Conservation (phyloP, 92 coral and sea anemone species). For the Epizoanthus ramosus region DNA sequence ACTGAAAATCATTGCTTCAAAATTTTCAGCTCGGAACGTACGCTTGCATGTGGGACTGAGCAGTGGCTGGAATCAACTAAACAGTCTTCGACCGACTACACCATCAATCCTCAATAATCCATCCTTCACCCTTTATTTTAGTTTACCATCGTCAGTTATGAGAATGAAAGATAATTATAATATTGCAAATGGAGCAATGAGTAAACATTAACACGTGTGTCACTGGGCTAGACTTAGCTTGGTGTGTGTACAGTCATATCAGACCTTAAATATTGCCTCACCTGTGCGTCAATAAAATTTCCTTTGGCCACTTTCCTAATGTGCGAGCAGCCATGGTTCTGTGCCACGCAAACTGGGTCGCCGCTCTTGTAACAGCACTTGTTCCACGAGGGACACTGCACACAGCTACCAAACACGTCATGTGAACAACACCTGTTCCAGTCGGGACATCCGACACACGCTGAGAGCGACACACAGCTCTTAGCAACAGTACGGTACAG, state of each 20-base stretch:
- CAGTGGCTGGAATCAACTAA: neutral
- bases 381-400: slow-evolving; percentile 99
- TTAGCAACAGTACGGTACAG: neutral
- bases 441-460: slow-evolving; percentile 95
- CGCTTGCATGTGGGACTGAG: neutral
- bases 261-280: slow-evolving; percentile 14
- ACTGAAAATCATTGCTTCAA: no score
- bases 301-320: slow-evolving; percentile 89
- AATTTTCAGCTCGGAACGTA: no score
- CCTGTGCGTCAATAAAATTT: slow-evolving; percentile 86
- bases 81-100: no score
- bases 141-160: no score
- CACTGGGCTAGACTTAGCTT: no score
- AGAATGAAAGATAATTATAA: no score
- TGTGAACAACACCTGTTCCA: slow-evolving; percentile 96
- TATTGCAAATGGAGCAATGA: no score
- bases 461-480: slow-evolving; percentile 41
- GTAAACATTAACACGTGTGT: no score
- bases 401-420: slow-evolving; percentile 98
- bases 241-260: no score
- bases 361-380: slow-evolving; percentile 92
- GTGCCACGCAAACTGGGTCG: slow-evolving; percentile 94
- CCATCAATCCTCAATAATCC: no score
- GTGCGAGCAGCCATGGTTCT: slow-evolving; percentile 92
- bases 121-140: neutral